Evolutionary conservation across 2,888 invertebrate species (phyloP).

Genomic region (Taphrorychus bicolor): DNA sequence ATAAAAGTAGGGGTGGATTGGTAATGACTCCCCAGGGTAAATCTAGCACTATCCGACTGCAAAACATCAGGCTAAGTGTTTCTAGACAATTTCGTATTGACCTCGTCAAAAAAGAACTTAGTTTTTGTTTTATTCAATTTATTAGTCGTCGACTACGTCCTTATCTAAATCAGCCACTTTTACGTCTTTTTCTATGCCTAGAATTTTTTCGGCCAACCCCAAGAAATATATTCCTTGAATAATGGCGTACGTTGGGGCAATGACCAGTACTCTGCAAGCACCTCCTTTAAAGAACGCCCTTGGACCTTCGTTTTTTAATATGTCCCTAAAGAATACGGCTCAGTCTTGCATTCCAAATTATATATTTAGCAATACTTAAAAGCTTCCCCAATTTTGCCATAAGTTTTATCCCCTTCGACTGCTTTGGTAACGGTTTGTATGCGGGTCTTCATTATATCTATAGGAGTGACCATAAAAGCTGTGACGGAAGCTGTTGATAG

Average conservation of each 20-base stretch:
- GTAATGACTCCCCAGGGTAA: no score
- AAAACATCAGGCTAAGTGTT: no score
- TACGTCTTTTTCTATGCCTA: conserved; percentile 62
- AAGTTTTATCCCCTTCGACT: conserved; percentile 82
- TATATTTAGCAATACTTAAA: conserved; percentile 73
- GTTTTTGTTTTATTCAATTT: no score
- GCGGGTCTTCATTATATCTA: conserved; percentile 97
- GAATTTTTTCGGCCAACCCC: conserved; percentile 86
- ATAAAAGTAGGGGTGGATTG: no score
- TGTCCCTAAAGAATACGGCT: conserved; percentile 75
- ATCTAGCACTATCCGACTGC: no score
- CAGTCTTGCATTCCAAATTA: no score
- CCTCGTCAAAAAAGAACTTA: no score
- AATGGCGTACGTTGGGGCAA: conserved; percentile 98
- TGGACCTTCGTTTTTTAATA: conserved; percentile 86
- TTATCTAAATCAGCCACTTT: no score
- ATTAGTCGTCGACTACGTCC: no score
- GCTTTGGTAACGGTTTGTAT: conserved; percentile 86
- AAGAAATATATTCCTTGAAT: conserved; percentile 98
- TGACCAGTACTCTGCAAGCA: conserved; percentile 95
- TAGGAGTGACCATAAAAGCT: conserved; percentile 89
- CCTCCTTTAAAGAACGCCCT: conserved; percentile 98
- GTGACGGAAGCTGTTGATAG: conserved; percentile 85
- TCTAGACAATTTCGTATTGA: no score
- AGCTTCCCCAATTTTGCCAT: conserved; percentile 87